Percentiles rank a stretch among this genome's conserved stretches.
These are phyloP conservation scores for Ammospiza caudacuta DNA, from an alignment of 2,113 vertebrate genomes.

Conservation along the genomic window DNA sequence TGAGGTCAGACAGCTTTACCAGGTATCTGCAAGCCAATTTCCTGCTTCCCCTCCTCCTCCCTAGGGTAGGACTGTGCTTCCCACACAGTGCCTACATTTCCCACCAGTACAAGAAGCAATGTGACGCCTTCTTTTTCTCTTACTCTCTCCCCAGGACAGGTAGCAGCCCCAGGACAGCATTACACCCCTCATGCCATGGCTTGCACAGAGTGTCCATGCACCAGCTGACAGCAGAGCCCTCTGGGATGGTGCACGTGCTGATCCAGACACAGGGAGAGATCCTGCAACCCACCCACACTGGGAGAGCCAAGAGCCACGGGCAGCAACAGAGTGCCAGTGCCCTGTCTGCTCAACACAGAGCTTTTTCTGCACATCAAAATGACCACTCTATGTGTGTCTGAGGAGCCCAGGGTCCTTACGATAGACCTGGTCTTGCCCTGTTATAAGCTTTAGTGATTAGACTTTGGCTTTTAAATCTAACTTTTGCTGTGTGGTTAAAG, in stretches of 20 bases:
- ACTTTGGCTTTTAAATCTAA: neutral
- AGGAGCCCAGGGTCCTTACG: neutral
- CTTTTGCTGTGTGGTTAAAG: neutral
- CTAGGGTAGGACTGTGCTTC: rapidly evolving
- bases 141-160: neutral
- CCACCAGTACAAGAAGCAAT: neutral
- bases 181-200: rapidly evolving
- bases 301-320: rapidly evolving
- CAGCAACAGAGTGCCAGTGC: neutral
- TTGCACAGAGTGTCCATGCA: neutral
- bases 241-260: rapidly evolving
- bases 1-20: neutral
- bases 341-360: rapidly evolving
- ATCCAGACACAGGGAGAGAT: rapidly evolving
- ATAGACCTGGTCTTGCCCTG: neutral
- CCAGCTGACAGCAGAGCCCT: neutral
- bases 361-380: neutral
- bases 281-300: neutral
- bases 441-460: neutral
- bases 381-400: rapidly evolving
- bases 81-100: neutral
- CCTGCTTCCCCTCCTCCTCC: neutral
- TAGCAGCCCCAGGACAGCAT: neutral
- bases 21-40: neutral
- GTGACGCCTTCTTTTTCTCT: neutral